A percentile compares a stretch with the other conserved stretches of the same genome.
phyloP scores from a whole-genome alignment of 2,113 vertebrate genomes.

The Cottus gobio region DNA sequence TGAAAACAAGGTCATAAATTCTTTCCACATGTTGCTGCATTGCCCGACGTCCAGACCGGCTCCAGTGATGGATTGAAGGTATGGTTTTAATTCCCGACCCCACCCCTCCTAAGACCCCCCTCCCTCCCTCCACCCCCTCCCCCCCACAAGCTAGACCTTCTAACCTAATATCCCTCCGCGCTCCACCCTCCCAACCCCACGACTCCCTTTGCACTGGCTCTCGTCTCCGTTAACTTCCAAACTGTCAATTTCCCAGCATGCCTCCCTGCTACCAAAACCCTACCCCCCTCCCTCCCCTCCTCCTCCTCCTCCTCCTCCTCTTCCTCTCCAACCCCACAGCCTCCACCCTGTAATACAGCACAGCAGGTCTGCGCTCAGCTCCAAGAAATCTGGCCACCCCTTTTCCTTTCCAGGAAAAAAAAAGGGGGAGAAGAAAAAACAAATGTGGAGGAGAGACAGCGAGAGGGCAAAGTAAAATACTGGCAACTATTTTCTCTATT shows the following conservation, averaged over 20 bases:
- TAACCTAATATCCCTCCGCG: constrained; percentile 62
- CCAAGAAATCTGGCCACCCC: constrained; percentile 28
- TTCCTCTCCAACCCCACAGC: constrained; percentile 3
- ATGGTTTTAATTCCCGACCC: constrained; percentile 79
- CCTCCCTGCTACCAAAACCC: neutral
- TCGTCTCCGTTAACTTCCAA: constrained; percentile 52
- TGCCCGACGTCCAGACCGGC: constrained; percentile 71
- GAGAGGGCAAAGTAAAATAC: neutral
- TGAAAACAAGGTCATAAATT: constrained; percentile 87
- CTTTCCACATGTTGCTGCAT: constrained; percentile 84
- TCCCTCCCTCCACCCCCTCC: too few species aligned
- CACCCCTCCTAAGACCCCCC: constrained; percentile 27
- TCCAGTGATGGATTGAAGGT: constrained; percentile 79
- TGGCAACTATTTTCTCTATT: neutral
- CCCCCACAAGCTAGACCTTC: constrained; percentile 37
- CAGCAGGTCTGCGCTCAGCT: constrained; percentile 35
- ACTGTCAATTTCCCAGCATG: constrained; percentile 49
- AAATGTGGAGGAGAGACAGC: constrained; percentile 12
- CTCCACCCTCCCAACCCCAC: constrained; percentile 53
- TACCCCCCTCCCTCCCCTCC: neutral
- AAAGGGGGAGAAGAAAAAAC: neutral
- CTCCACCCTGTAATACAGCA: constrained; percentile 36
- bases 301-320: neutral
- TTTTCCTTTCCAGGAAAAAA: constrained; percentile 45
- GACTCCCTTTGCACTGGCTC: constrained; percentile 47